These are phyloP conservation scores for Nothocercus nigrocapillus DNA, from an alignment of 2,113 vertebrate genomes.

Conservation along the genomic window DNA sequence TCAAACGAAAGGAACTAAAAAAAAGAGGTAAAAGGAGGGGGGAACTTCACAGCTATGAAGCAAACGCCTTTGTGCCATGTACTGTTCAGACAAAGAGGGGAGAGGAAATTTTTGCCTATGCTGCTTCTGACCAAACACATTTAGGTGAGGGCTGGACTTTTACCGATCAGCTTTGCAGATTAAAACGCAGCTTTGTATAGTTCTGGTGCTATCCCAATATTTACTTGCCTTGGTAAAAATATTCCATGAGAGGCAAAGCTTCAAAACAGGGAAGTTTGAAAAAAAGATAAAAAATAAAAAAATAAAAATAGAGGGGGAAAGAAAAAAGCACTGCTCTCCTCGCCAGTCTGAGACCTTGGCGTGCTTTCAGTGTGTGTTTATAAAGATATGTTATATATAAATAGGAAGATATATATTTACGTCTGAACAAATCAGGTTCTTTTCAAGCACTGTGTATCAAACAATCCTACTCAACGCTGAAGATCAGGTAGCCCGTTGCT, in stretches of 20 bases:
- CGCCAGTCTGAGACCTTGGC: conserved; percentile 65
- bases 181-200: conserved; percentile 42
- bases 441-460: conserved; percentile 71
- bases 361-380: conserved; percentile 43
- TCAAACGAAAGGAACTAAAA: not conserved
- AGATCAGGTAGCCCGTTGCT: conserved; percentile 34
- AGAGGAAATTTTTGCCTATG: conserved; percentile 32
- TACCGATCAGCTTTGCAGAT: conserved; percentile 14
- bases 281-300: conserved; percentile 6
- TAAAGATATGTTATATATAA: conserved; percentile 49
- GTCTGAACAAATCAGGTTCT: conserved; percentile 56
- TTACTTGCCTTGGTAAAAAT: conserved; percentile 42
- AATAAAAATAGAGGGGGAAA: not conserved
- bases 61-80: conserved; percentile 65
- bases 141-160: conserved; percentile 47
- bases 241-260: conserved; percentile 41
- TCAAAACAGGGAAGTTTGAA: conserved; percentile 47
- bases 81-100: conserved; percentile 55
- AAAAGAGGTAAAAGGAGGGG: not conserved
- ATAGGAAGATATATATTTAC: conserved; percentile 55
- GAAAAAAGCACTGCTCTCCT: conserved; percentile 64
- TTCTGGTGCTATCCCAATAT: conserved; percentile 70
- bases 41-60: conserved; percentile 64
- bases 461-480: conserved; percentile 18
- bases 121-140: conserved; percentile 66